Percentiles rank a stretch among this genome's conserved stretches.
These are phyloP conservation scores for Psettodes erumei DNA, from an alignment of 2,113 vertebrate genomes.

Conservation along the genomic window DNA sequence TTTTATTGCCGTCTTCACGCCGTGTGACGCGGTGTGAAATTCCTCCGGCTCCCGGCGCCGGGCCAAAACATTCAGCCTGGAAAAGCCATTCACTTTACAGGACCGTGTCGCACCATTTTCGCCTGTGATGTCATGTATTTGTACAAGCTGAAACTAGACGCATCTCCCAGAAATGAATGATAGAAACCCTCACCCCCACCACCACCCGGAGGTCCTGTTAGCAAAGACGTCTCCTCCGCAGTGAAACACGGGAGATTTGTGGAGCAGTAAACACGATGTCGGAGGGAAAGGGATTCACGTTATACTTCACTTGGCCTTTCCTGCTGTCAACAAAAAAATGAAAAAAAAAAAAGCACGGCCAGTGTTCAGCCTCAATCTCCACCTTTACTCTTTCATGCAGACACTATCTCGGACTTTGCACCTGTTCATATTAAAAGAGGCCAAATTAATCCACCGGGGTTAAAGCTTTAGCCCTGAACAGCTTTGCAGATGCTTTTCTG, in stretches of 20 bases:
- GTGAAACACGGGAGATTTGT: constrained; percentile 44
- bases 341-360: neutral
- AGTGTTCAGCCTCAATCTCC: neutral
- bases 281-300: constrained; percentile 14
- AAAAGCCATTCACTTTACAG: constrained; percentile 63
- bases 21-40: constrained; percentile 34
- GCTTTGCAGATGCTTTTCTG: neutral
- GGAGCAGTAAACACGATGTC: constrained; percentile 12
- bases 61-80: constrained; percentile 44
- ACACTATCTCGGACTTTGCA: neutral
- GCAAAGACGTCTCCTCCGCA: constrained; percentile 22
- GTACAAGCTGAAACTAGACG: constrained; percentile 32
- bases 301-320: constrained; percentile 13
- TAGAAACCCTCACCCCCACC: constrained; percentile 25
- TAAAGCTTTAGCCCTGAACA: neutral
- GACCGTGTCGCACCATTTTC: constrained; percentile 13
- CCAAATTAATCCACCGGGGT: neutral
- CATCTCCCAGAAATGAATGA: constrained; percentile 20
- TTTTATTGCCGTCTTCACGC: constrained; percentile 45
- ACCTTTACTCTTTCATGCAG: neutral
- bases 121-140: constrained; percentile 63
- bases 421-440: neutral
- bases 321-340: neutral
- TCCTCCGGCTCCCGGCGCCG: constrained; percentile 27
- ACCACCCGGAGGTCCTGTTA: constrained; percentile 18